A percentile compares a stretch with the other conserved stretches of the same genome.
Evolutionary conservation across 2,113 vertebrate species (phyloP).

Genomic region (Gavialis gangeticus): DNA sequence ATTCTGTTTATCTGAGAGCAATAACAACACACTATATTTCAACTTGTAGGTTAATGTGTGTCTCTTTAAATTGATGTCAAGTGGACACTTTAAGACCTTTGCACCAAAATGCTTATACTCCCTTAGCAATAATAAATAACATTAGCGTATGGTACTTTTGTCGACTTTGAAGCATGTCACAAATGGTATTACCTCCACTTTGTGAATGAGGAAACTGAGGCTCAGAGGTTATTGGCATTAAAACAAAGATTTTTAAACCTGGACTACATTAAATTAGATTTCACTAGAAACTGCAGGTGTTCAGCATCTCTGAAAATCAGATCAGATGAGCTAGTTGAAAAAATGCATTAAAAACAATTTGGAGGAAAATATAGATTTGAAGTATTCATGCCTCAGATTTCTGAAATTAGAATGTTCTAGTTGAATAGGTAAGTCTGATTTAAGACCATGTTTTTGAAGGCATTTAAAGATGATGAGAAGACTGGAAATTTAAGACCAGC

Average conservation of each 20-base stretch:
- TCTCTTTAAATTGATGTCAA: slow-evolving; percentile 14
- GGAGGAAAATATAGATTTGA: slow-evolving; percentile 16
- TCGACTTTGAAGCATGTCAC: not conserved
- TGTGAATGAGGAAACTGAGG: slow-evolving; percentile 24
- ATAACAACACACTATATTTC: slow-evolving; percentile 13
- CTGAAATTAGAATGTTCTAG: slow-evolving; percentile 2
- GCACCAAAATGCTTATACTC: not conserved
- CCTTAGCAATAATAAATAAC: not conserved
- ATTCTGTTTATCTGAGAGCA: slow-evolving; percentile 52
- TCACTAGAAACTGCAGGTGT: not conserved
- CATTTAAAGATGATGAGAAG: not conserved
- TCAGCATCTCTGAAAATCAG: slow-evolving; percentile 23
- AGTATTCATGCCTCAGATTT: not conserved
- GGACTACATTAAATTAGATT: not conserved
- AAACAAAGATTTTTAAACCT: not conserved
- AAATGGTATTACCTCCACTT: not conserved
- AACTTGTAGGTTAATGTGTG: not conserved
- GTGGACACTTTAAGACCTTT: not conserved
- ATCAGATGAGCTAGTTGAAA: not conserved
- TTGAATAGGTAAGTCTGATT: not conserved
- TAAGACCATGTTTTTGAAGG: not conserved
- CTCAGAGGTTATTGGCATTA: not conserved
- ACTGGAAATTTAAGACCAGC: not conserved
- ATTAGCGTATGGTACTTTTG: not conserved
- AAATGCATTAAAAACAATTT: not conserved